phyloP scores from a whole-genome alignment of 2,113 vertebrate genomes.

The Cercopithecus mona region DNA sequence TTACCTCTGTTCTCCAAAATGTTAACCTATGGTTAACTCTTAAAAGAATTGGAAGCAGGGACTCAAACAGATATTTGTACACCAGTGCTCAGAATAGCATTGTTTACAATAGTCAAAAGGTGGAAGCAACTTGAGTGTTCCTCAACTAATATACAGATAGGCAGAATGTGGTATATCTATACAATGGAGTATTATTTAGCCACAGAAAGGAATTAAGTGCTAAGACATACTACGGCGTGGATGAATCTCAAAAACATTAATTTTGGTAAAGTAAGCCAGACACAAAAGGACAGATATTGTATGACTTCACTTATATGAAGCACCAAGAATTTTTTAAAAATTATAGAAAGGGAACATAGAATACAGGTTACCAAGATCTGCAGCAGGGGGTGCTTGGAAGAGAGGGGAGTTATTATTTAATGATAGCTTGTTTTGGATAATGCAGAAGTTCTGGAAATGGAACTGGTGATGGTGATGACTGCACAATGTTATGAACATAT shows the following conservation, averaged over 20 bases:
- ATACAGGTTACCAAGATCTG: too few relatives aligned
- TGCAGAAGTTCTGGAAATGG: background rate
- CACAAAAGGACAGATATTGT: background rate
- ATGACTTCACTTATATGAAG: background rate
- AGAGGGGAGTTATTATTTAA: background rate
- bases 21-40: background rate
- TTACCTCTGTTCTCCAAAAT: background rate
- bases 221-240: background rate
- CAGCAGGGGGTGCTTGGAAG: too few relatives aligned
- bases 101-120: background rate
- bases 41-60: background rate
- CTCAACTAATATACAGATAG: background rate
- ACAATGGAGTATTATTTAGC: background rate
- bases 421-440: background rate
- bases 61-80: background rate
- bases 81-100: background rate
- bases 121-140: background rate
- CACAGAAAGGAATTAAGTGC: background rate
- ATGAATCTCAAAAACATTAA: background rate
- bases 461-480: background rate
- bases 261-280: background rate
- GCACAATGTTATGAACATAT: background rate
- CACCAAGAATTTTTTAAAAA: background rate
- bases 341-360: background rate
- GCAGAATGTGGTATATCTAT: background rate